Evolutionary conservation across 2,888 invertebrate genomes (phyloP).

Genomic region (Eustalomyia histrio): DNA sequence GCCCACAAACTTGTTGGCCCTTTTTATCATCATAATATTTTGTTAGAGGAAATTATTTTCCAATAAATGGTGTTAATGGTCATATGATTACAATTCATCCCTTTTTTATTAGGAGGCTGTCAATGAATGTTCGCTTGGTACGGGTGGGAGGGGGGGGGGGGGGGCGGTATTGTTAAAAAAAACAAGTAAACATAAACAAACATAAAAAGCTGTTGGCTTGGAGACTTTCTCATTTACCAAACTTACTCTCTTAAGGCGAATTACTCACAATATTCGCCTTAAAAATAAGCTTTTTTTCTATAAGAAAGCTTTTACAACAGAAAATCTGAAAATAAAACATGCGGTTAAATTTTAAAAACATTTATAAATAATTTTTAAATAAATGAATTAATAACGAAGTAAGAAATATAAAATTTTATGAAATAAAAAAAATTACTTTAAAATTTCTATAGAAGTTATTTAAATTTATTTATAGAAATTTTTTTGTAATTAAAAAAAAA

Average conservation of each 20-base stretch:
- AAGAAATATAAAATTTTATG: neutral
- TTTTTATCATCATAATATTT: too few species aligned
- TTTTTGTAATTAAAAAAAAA: too few species aligned
- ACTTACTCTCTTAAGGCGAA: slow-evolving; percentile 19
- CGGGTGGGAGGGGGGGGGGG: neutral
- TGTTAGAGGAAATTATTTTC: neutral
- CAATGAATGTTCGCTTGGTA: too few species aligned
- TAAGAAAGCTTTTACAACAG: slow-evolving; percentile 41
- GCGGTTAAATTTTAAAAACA: neutral
- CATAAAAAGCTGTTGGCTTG: slow-evolving; percentile 25
- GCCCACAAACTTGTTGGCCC: too few species aligned
- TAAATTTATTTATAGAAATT: too few species aligned
- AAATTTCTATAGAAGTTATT: too few species aligned
- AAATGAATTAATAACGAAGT: neutral
- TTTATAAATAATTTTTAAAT: neutral
- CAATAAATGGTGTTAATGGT: neutral
- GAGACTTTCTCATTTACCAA: slow-evolving; percentile 49
- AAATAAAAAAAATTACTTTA: neutral
- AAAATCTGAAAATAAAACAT: neutral
- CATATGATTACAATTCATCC: neutral
- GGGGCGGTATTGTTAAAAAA: neutral
- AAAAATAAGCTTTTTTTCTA: slow-evolving; percentile 32
- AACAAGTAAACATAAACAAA: slow-evolving; percentile 39
- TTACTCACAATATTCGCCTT: neutral
- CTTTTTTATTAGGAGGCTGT: slow-evolving; percentile 11